Evolutionary conservation across 2,113 vertebrate genomes (phyloP), one percentile per base, ranked within the genome.

Genomic region (Corydoras maculifer): DNA sequence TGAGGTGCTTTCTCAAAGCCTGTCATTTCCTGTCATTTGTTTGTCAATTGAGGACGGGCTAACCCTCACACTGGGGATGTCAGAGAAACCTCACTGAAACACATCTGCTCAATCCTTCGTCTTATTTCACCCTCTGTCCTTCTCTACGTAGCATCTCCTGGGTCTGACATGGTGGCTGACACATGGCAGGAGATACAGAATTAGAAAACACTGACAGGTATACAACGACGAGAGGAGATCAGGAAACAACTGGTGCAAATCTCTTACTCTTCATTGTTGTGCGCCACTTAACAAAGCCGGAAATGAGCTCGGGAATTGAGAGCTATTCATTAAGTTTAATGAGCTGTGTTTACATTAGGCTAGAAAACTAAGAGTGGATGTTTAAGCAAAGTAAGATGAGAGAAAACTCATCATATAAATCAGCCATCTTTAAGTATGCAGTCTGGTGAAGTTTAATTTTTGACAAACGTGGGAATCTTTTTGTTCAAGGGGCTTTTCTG

Each of bases 21-120:
- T 87, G 89, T 88, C 88, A 89, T 87, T 89, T 87, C 86, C 86
- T 88, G 87, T 91, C 90, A 89, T 90, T 86, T 91, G 84, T 89
- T 88, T 89, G 85, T 87, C 87, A 86, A 83, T 83, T 77, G 84
- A 86, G 80, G 79, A 85, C 84, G 84, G 83, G 80, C 72, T 58
- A 78, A 83, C 86, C 80, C 82, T 79, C 81, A 76, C 69, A 29
- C 81, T 82, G 81, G 61, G 80, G 84, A 78, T 77, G 79, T 81
- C 77, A 77, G 68, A 32, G 68, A 60, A 69, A 69, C 62, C 29
- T 25, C 72, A 51, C 29, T 51, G 66, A 70, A 70, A 43, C 58
- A 72, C 64, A 75, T 68, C 70, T 65, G 49, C 57, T 68, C 59
- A 32, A 58, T 63, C 69, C 72, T 65, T 50, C 71, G 12, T 59